Conservation (phyloP, 2,797 vertebrate genomes). For the Ptychobarbus kaznakovi region DNA sequence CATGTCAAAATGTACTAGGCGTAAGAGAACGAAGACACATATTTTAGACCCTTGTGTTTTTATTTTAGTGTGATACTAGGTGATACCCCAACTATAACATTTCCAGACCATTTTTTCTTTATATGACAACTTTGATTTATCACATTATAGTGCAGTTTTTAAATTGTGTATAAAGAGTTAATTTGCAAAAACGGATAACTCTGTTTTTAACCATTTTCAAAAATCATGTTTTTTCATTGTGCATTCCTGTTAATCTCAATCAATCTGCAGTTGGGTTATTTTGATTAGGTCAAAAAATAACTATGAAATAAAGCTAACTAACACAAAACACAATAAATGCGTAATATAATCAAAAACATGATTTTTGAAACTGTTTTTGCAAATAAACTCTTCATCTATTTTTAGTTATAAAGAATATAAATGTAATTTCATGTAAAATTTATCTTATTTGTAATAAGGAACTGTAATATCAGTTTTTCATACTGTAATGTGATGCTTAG, state of each 20-base stretch:
- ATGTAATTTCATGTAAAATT: neutral
- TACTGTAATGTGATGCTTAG: neutral
- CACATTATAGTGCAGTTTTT: neutral
- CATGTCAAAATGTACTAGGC: slow-evolving; percentile 14
- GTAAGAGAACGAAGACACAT: neutral
- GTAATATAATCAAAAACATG: neutral
- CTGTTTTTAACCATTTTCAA: no score
- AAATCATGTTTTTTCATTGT: no score
- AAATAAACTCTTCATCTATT: no score
- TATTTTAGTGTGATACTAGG: neutral
- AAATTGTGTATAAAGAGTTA: neutral
- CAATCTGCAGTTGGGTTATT: no score
- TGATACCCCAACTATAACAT: neutral
- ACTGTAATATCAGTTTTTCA: neutral
- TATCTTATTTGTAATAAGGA: neutral
- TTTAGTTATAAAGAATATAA: no score
- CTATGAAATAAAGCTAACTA: no score
- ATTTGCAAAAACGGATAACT: no score
- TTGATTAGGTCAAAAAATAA: no score
- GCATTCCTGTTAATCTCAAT: no score
- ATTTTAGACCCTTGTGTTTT: neutral
- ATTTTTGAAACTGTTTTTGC: no score
- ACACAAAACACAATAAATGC: neutral
- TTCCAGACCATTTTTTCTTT: neutral
- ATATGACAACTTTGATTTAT: neutral